These are phyloP conservation scores for Hirundichthys speculiger DNA, from an alignment of 2,113 vertebrate genomes.

Conservation along the genomic window DNA sequence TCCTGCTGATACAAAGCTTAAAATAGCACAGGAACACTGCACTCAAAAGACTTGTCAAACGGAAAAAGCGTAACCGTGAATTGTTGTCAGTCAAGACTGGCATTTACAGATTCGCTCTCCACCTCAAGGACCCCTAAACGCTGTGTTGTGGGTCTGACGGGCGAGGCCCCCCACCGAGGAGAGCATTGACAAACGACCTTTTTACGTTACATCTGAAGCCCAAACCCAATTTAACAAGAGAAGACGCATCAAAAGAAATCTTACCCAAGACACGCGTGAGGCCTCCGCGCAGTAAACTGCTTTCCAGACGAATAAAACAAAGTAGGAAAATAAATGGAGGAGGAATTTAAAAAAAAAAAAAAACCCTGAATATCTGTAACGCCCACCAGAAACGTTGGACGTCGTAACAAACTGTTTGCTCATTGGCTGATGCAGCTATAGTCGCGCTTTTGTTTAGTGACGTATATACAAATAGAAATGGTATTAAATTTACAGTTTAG, in stretches of 20 bases:
- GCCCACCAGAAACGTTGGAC: slow-evolving; percentile 53
- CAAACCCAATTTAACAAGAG: neutral
- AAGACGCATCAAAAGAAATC: neutral
- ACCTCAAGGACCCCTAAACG: slow-evolving; percentile 79
- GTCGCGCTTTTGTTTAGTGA: neutral
- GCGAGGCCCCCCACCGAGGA: slow-evolving; percentile 77
- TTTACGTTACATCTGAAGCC: slow-evolving; percentile 16
- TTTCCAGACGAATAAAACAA: too few relatives aligned
- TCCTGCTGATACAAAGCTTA: too few relatives aligned
- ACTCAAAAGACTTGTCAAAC: too few relatives aligned
- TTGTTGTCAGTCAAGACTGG: too few relatives aligned
- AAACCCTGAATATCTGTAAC: slow-evolving; percentile 56
- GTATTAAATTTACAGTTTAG: too few relatives aligned
- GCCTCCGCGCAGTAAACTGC: neutral
- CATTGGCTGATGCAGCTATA: slow-evolving; percentile 67
- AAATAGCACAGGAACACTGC: too few relatives aligned
- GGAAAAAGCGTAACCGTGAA: too few relatives aligned
- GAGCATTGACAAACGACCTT: slow-evolving; percentile 82
- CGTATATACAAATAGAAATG: accelerated
- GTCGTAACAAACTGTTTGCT: slow-evolving; percentile 53
- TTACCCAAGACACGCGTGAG: slow-evolving; percentile 48
- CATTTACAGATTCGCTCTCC: slow-evolving; percentile 40
- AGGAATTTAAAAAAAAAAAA: too few relatives aligned
- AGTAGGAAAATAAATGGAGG: slow-evolving; percentile 13
- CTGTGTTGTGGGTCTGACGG: slow-evolving; percentile 36